Percentiles rank a stretch among this genome's conserved stretches.
Evolutionary conservation across 2,797 vertebrate genomes (phyloP).

Genomic region (Cyprinodon diabolis): DNA sequence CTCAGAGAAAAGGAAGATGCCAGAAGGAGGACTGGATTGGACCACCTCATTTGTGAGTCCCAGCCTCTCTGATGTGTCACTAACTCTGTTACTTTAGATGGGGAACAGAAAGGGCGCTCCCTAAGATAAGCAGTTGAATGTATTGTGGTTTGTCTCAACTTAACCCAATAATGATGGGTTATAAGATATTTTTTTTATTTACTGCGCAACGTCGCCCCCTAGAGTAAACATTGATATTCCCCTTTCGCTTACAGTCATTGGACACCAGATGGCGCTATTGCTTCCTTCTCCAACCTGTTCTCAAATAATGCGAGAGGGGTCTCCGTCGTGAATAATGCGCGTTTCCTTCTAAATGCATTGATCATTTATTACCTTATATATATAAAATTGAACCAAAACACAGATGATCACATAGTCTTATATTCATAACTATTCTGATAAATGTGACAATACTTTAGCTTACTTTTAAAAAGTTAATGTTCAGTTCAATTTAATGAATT

Average conservation of each 20-base stretch:
- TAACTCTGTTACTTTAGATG: background rate
- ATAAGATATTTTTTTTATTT: background rate
- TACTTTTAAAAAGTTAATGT: too few species aligned
- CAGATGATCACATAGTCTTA: too few species aligned
- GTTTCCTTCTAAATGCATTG: too few species aligned
- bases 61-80: background rate
- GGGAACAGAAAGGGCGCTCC: background rate
- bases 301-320: too few species aligned
- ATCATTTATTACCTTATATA: background rate
- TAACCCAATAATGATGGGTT: background rate
- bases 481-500: too few species aligned
- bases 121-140: background rate
- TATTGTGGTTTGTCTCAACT: background rate
- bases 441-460: too few species aligned
- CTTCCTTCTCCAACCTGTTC: background rate
- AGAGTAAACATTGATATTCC: background rate
- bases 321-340: too few species aligned
- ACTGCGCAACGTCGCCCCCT: background rate
- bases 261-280: background rate
- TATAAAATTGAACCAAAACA: background rate
- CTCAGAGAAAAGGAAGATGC: slow-evolving; percentile 38
- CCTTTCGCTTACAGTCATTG: background rate
- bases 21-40: slow-evolving; percentile 4
- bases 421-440: too few species aligned
- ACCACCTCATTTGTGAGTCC: slow-evolving; percentile 43